Evolutionary conservation across 1,140 invertebrate genomes (phyloP), one percentile per base, ranked within the genome.

Genomic region (Ganaspis sp.): DNA sequence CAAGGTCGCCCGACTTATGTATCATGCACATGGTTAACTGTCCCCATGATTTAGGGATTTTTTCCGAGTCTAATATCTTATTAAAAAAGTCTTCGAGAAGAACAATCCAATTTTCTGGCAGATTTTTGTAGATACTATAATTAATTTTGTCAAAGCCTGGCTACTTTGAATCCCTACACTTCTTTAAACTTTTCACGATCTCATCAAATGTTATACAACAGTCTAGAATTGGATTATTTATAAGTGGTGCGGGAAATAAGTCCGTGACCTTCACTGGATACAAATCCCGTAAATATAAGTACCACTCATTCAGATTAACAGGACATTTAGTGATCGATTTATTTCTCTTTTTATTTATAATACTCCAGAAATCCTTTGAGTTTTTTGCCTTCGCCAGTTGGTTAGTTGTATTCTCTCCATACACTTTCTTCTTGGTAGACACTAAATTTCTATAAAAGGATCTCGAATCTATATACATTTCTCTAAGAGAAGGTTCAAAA

Each of bases 251-350:
- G 53, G 49, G 37, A 54, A 72, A 54, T 9, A 34, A 21, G 23
- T 34, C 54, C 12, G 49, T 45, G 12, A 72, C 49, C 21, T 29
- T 54, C 54, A 72, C 37, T 11, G 38, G 38, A 40, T 40, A 40
- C 9, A 40, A 34, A 34, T 29, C 42, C 26, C 71, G 12, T 42
- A 72, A 72, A 49, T 49, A 23, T 45, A n/a, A 15, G 29, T 23
- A n/a, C 58, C 26, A 37, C 29, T 58, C 4, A 49, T 71, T 64
- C 54, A 73, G 75, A 78, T 73, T 81, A 75, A 81, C 76, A 76
- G 76, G 75, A 78, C 74, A 79, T 78, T 80, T 82, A 77, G 75
- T 77, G 75, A 73, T 79, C 77, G 75, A 79, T 71, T 77, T 82
- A 78, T 71, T 79, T 40, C 76, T 71, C 71, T 75, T 64, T 74